A percentile compares a stretch with the other conserved stretches of the same genome.
Evolutionary conservation across 2,113 vertebrate genomes (phyloP).

Genomic region (Bos javanicus): DNA sequence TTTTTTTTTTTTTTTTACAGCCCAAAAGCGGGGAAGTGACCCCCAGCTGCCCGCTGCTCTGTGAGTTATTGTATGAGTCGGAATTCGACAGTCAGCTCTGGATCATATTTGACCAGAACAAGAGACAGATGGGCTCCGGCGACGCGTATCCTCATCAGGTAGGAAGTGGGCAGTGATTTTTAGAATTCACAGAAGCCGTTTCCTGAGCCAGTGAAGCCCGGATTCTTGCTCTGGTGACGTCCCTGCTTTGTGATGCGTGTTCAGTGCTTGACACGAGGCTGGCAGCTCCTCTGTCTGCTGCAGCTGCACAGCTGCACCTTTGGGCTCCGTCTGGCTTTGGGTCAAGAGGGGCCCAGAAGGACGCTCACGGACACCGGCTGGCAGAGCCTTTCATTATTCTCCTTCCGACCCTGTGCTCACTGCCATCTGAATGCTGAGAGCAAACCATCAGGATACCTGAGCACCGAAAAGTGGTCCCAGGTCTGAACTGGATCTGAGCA

Average conservation of each 20-base stretch:
- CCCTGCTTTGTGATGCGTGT: not conserved
- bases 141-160: constrained; percentile 99
- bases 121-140: constrained; percentile 95
- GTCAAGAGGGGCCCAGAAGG: not conserved
- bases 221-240: not conserved
- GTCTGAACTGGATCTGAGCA: not conserved
- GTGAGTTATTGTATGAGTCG: constrained; percentile 96
- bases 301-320: not conserved
- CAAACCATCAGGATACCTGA: not conserved
- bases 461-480: not conserved
- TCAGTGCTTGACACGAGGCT: not conserved
- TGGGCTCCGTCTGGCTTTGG: not conserved
- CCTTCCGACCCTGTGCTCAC: not conserved
- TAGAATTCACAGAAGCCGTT: not conserved
- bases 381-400: not conserved
- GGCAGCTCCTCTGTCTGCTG: not conserved
- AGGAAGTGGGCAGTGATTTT: constrained; percentile 20
- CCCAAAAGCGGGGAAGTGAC: constrained; percentile 98
- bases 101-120: constrained; percentile 99
- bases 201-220: not conserved
- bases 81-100: constrained; percentile 99
- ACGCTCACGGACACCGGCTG: fast-evolving
- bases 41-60: constrained; percentile 95
- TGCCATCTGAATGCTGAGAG: not conserved
- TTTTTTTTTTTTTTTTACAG: constrained; percentile 76